Base-by-base conservation (phyloP, 2,113 vertebrate genomes). In the Cottus gobio region DNA sequence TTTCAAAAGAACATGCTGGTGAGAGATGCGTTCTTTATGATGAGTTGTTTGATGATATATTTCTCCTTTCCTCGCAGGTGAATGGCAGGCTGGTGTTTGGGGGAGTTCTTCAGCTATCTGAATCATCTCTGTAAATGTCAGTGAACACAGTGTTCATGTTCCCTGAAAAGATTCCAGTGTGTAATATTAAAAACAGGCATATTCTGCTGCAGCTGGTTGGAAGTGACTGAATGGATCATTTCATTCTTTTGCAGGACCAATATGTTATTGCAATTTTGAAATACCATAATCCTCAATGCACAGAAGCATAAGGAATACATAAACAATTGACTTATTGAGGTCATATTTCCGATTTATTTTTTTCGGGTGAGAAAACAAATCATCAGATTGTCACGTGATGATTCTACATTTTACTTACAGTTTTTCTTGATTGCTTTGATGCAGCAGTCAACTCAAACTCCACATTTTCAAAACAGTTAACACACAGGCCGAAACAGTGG, bases 61-160 rank as follows among this genome's bases (percentile, higher is more conserved):
- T 30, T 60, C 34, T 65, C n/a, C 10, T 12, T 1, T 28, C 48
- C 48, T 28, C 2, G 54, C 54, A 57, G 54, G 24, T 26, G 24
- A 28, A 63, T 71, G 50, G 6, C n/a, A 52, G 28, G 20, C 12
- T 57, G 18, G 7, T 56, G 34, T 56, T 54, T 9, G 22, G 22
- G 22, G 37, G 22, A 34, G 67, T 50, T 22, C 20, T 30, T 4
- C 46, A 60, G 24, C 39, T 50, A 20, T 82, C 37, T 82, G 37
- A 31, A 71, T 61, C 30, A 37, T 76, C 73, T 30, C 37, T 44
- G 16, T 44, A 52, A 61, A 61, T 76, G 42, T 63, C 67, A 66
- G 18, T 12, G 42, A 66, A 28, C 12, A 34, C 30, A 20, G 50
- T 44, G 50, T 60, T 60, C 30, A 48, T 50, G 22, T 61, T 69